Evolutionary conservation across 2,888 invertebrate species (phyloP).

Genomic region (Drosophila rubida): DNA sequence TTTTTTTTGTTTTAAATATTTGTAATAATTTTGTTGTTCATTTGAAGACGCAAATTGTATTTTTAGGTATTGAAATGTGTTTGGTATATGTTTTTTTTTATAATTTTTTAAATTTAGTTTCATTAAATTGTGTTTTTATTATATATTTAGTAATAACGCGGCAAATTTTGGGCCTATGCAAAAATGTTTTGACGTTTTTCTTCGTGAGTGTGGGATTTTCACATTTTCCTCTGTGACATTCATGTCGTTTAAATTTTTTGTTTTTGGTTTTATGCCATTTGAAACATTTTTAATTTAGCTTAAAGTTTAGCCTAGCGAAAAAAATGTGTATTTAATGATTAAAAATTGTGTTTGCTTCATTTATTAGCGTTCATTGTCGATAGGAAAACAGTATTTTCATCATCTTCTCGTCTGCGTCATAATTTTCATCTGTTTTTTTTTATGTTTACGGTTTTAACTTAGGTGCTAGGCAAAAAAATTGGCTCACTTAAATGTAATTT

Average conservation of each 20-base stretch:
- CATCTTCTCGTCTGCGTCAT: not conserved
- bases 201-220: slow-evolving; percentile 24
- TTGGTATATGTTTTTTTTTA: slow-evolving; percentile 64
- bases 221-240: slow-evolving; percentile 13
- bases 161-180: slow-evolving; percentile 73
- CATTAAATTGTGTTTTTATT: slow-evolving; percentile 29
- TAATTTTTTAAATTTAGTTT: slow-evolving; percentile 33
- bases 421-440: slow-evolving; percentile 6
- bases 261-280: slow-evolving; percentile 50
- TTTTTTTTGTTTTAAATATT: slow-evolving; percentile 37
- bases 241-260: slow-evolving; percentile 2
- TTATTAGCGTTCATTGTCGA: slow-evolving; percentile 39
- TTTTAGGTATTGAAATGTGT: slow-evolving; percentile 66
- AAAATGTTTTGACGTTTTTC: slow-evolving; percentile 53
- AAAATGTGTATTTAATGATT: slow-evolving; percentile 51
- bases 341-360: slow-evolving; percentile 41
- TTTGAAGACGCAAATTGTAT: slow-evolving; percentile 69
- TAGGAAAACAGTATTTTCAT: slow-evolving; percentile 70
- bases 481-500: slow-evolving; percentile 58
- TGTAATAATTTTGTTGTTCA: slow-evolving; percentile 39
- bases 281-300: slow-evolving; percentile 44
- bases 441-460: slow-evolving; percentile 67
- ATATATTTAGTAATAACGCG: slow-evolving; percentile 72
- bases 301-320: slow-evolving; percentile 70
- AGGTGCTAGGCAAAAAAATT: slow-evolving; percentile 72